A percentile compares a stretch with the other conserved stretches of the same genome.
Evolutionary conservation across 2,888 invertebrate species (phyloP).

Genomic region (Hydropsyche betteni): DNA sequence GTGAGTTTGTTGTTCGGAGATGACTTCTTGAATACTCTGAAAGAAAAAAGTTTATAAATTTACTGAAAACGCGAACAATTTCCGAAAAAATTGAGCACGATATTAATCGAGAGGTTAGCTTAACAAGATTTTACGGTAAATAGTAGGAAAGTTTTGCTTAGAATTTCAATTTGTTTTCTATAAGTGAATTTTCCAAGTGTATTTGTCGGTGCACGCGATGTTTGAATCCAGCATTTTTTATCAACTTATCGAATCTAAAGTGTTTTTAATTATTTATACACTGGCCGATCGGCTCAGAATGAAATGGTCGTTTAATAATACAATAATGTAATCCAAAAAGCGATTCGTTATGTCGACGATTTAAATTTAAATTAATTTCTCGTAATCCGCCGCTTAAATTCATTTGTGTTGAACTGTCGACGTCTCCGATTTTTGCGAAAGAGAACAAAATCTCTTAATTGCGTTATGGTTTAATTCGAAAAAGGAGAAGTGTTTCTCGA

Average conservation of each 20-base stretch:
- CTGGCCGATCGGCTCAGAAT: no score
- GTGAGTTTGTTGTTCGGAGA: conserved; percentile 87
- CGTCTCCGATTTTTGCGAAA: neutral
- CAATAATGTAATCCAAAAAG: no score
- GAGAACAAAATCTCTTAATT: neutral
- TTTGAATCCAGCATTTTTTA: neutral
- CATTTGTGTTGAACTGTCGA: neutral
- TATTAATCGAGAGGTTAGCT: no score
- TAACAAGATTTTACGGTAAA: no score
- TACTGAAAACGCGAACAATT: no score
- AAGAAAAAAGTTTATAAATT: conserved; percentile 36
- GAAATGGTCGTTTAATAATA: no score
- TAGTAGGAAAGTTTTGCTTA: neutral
- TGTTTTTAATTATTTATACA: no score
- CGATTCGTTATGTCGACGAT: neutral
- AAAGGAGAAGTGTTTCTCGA: neutral
- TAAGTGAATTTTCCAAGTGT: neutral
- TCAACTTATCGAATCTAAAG: no score
- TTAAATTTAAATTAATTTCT: neutral
- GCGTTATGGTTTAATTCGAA: neutral
- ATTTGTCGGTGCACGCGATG: conserved; percentile 11
- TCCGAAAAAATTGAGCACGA: no score
- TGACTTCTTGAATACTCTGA: conserved; percentile 85
- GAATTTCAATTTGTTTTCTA: conserved; percentile 9
- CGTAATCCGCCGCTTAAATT: neutral